Base-by-base conservation (phyloP, 1,140 invertebrate genomes). In the Trinorchestia longiramus region DNA sequence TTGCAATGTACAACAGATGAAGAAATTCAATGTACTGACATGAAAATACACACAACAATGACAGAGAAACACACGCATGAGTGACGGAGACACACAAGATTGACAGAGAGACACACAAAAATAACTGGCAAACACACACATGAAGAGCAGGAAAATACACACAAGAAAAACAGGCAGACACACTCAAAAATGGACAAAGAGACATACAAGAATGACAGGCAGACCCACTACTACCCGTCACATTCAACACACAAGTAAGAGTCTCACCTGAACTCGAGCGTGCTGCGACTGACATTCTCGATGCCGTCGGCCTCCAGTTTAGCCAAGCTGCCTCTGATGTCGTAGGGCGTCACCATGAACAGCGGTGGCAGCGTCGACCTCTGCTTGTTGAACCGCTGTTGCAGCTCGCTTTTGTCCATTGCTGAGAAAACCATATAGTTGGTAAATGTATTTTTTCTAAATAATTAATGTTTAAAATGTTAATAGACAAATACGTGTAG, bases 301-400 rank as follows among this genome's bases (percentile, higher is more conserved):
- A 91, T 91, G 43, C 88, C 88, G 19, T 91, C 88, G 15, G 88
- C 88, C 43, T 91, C 88, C 19, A 91, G 19, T 36, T 91, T 91
- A 28, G 88, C 88, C 19, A 91, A 11, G 43, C 88, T 91, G 88
- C 88, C 88, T 28, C 88, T 91, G 88, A 91, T 91, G 88, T 91
- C 88, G 43, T 91, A 91, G 36, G 88, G 88, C 41, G 88, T 91
- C 4, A 91, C 88, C 41, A 91, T 4, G 41, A 91, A 4, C 11
- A 91, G 88, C 4, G 88, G 41, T 41, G 88, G 88, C 88, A 91
- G 36, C 19, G 88, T 91, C 41, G 88, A 91, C 88, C 88, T 23
- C 88, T 91, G 88, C 41, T 91, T 8, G 43, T 36, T 91, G 88
- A 91, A 91, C 11, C 88, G 88, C 88, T 43, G 88, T 3, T 91